Percentiles rank a stretch among this genome's conserved stretches.
Conservation (phyloP, 2,113 vertebrate species). For the Silurus asotus region DNA sequence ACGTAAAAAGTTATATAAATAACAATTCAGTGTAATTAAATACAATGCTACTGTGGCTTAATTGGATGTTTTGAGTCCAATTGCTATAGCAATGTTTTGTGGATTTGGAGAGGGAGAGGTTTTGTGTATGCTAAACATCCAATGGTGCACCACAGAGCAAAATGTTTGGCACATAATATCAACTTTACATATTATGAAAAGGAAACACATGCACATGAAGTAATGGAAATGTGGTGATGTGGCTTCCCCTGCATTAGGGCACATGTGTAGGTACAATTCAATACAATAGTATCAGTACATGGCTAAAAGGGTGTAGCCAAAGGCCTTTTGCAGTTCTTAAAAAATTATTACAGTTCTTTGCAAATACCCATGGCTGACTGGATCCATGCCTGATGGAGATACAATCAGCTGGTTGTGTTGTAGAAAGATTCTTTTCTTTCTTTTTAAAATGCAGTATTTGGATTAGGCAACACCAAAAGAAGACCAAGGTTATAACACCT, state of each 20-base stretch:
- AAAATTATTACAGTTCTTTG: constrained; percentile 37
- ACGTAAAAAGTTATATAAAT: constrained; percentile 24
- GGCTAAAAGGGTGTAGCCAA: constrained; percentile 16
- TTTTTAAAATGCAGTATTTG: background rate
- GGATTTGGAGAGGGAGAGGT: constrained; percentile 6
- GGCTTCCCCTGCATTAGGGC: background rate
- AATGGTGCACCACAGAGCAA: background rate
- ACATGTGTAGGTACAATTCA: background rate
- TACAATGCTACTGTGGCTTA: constrained; percentile 13
- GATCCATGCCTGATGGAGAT: constrained; percentile 5
- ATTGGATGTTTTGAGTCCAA: constrained; percentile 13
- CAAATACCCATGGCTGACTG: constrained; percentile 27
- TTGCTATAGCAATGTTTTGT: constrained; percentile 7
- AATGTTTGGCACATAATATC: constrained; percentile 15
- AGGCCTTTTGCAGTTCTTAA: constrained; percentile 8
- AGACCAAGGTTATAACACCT: background rate
- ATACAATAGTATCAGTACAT: constrained; percentile 27
- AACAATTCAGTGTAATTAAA: constrained; percentile 22
- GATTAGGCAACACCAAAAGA: background rate
- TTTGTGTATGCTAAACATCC: constrained; percentile 2
- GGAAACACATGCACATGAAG: constrained; percentile 28
- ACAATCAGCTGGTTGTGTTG: background rate
- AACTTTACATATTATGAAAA: constrained; percentile 20
- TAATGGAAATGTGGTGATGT: constrained; percentile 34
- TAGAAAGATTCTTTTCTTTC: constrained; percentile 2